Percentiles rank a stretch among this genome's conserved stretches.
These are phyloP conservation scores for Magallana nippona DNA, from an alignment of 2,888 invertebrate species.

Conservation along the genomic window DNA sequence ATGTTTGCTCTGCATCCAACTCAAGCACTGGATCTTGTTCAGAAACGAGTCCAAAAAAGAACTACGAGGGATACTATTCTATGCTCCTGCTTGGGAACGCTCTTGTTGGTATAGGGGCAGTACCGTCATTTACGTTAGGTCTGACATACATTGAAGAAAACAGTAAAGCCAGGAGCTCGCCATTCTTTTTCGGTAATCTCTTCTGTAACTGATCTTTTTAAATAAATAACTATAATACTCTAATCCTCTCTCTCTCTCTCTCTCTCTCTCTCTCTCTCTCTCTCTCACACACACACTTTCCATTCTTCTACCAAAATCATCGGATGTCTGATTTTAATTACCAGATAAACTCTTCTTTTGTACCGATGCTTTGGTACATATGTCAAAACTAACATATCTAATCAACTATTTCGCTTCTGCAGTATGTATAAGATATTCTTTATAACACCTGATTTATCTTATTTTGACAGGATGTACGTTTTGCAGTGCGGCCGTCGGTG, in stretches of 20 bases:
- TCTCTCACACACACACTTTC: too few relatives aligned
- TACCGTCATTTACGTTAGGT: constrained; percentile 70
- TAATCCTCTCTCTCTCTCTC: too few relatives aligned
- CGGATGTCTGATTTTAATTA: too few relatives aligned
- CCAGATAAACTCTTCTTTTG: too few relatives aligned
- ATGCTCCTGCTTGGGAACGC: constrained; percentile 70
- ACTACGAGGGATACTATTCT: constrained; percentile 53
- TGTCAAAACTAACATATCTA: too few relatives aligned
- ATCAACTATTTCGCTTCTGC: too few relatives aligned
- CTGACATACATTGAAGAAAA: constrained; percentile 71
- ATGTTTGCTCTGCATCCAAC: constrained; percentile 12
- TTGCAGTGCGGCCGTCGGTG: constrained; percentile 68
- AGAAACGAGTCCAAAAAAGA: neutral
- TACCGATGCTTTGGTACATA: too few relatives aligned
- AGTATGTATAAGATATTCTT: too few relatives aligned
- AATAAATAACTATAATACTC: too few relatives aligned
- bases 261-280: too few relatives aligned
- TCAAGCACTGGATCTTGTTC: neutral
- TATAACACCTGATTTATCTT: too few relatives aligned
- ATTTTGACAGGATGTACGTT: constrained; percentile 63
- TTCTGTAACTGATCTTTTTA: neutral
- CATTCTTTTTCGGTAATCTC: constrained; percentile 70
- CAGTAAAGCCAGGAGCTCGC: constrained; percentile 63
- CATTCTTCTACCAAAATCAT: too few relatives aligned
- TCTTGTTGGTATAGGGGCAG: constrained; percentile 72